These are phyloP conservation scores for Ctenicera cuprea DNA, from an alignment of 2,888 invertebrate genomes.

Conservation along the genomic window DNA sequence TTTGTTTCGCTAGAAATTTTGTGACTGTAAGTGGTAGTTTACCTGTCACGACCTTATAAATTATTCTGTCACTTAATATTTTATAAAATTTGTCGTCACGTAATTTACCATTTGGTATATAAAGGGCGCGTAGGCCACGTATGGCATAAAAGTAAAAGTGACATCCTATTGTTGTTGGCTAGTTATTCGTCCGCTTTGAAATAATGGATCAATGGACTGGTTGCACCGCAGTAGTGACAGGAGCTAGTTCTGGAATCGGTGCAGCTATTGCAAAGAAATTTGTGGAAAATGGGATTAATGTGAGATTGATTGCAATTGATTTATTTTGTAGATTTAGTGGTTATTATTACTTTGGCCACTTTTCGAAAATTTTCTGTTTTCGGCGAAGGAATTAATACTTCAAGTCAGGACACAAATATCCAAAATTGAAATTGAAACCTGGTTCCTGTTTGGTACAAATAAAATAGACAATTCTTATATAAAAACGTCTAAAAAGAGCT, in stretches of 20 bases:
- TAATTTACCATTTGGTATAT: constrained; percentile 7
- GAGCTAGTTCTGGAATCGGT: constrained; percentile 50
- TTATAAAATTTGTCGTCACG: constrained; percentile 1
- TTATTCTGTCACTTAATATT: constrained; percentile 22
- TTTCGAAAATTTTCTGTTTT: no score
- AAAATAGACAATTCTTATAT: no score
- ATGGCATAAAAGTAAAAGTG: not conserved
- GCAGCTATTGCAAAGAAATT: constrained; percentile 48
- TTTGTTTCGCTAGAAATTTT: not conserved
- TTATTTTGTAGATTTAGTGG: no score
- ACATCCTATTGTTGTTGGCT: not conserved
- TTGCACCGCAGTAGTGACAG: constrained; percentile 46
- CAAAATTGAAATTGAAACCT: no score
- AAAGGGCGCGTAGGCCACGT: constrained; percentile 18
- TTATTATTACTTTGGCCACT: no score
- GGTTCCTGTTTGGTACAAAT: no score
- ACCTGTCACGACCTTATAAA: constrained; percentile 8
- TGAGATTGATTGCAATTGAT: constrained; percentile 5
- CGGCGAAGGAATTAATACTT: no score
- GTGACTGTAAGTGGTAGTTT: constrained; percentile 13
- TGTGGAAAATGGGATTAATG: constrained; percentile 45
- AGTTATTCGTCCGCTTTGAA: not conserved
- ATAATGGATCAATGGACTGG: constrained; percentile 48
- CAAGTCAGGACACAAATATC: no score
- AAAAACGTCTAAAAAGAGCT: no score